Percentiles rank a stretch among this genome's conserved stretches.
Conservation (phyloP, 2,797 vertebrate genomes). For the Diplodus sargus region DNA sequence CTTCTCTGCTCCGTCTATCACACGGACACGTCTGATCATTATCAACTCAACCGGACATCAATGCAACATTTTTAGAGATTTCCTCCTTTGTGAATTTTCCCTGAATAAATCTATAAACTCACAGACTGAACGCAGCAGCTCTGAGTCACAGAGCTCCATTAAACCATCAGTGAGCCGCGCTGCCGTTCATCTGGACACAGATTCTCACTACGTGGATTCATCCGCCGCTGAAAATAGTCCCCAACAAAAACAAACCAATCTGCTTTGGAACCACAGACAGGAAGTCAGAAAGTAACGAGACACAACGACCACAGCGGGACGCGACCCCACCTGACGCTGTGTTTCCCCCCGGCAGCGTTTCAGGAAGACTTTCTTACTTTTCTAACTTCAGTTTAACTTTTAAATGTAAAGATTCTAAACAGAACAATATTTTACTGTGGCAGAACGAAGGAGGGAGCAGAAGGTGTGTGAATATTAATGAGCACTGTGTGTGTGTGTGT, state of each 20-base stretch:
- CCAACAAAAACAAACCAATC: background rate
- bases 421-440: accelerated
- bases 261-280: background rate
- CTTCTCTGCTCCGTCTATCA: too few relatives aligned
- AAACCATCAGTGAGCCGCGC: background rate
- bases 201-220: background rate
- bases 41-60: too few relatives aligned
- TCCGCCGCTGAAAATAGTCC: conserved; percentile 12
- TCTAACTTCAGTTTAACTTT: background rate
- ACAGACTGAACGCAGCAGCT: background rate
- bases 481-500: conserved; percentile 24
- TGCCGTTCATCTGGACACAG: background rate
- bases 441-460: background rate
- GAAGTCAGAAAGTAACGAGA: background rate
- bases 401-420: background rate
- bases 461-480: conserved; percentile 43
- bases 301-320: background rate
- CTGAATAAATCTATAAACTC: too few relatives aligned
- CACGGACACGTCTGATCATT: too few relatives aligned
- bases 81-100: too few relatives aligned
- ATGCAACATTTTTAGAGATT: too few relatives aligned
- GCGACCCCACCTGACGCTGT: background rate
- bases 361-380: background rate
- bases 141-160: background rate
- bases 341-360: background rate